Conservation (phyloP, 2,797 vertebrate species). For the Chloroceryle amazona region DNA sequence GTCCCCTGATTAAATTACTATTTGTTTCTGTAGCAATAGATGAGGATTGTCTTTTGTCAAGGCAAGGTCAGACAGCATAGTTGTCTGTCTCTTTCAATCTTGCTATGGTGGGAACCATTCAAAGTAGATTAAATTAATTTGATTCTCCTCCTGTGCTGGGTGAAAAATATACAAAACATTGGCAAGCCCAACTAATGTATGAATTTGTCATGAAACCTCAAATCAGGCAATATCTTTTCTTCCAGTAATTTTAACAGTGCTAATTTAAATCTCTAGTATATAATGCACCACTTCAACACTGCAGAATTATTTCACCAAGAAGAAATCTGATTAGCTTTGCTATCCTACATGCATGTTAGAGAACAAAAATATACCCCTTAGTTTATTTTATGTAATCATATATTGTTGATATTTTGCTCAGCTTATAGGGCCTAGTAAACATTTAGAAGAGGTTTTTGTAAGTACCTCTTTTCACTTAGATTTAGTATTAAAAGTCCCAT, state of each 20-base stretch:
- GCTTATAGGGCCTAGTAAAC: neutral
- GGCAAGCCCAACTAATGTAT: neutral
- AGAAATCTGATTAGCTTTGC: neutral
- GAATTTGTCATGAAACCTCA: neutral
- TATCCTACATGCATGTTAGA: neutral
- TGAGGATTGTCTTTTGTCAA: neutral
- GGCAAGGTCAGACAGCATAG: neutral
- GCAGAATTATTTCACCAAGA: neutral
- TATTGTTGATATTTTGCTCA: neutral
- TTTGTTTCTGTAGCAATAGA: neutral
- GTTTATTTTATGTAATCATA: neutral
- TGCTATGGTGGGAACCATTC: neutral
- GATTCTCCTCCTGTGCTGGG: neutral
- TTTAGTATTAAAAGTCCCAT: neutral
- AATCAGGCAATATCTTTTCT: neutral
- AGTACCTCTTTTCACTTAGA: neutral
- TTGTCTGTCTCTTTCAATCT: neutral
- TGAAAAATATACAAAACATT: slow-evolving; percentile 10
- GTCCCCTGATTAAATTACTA: neutral
- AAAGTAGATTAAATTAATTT: neutral
- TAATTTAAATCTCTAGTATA: neutral
- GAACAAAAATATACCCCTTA: neutral
- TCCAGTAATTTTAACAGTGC: neutral
- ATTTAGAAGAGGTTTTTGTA: neutral
- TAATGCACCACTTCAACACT: fast-evolving